Base-by-base conservation (phyloP, 2,113 vertebrate species). In the Bombycilla garrulus region DNA sequence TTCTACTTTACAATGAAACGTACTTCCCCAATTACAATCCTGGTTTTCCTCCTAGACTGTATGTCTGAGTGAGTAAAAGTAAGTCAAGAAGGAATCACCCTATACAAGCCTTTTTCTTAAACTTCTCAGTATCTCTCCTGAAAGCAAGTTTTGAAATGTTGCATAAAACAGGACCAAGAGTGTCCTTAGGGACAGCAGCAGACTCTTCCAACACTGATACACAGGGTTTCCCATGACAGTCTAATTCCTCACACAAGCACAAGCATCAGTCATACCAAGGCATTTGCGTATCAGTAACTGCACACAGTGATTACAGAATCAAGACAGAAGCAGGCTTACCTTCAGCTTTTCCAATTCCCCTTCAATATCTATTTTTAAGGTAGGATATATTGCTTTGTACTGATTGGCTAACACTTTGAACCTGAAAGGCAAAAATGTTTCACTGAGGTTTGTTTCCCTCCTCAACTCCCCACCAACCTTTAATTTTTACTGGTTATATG, bases 381-480 rank as follows among this genome's bases (percentile, higher is more conserved):
- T 99, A 10, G 99, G 99, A 93, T 99, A 99, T 98, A 99, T 99
- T 19, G 98, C 97, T 96, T 99, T 99, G 95, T 99, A 99, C 85
- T 99, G 99, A 78, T 98, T 98, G 94, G 99, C 99, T 95, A 99
- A 96, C 81, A 98, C 97, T 98, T 99, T 99, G 97, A 99, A 99
- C 97, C 99, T 99, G 96, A 80, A 97, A 98, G 86, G 80, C 16
- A 97, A 85, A 93, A 73, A 72, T 22, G 38, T 8, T 81, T 79
- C 31, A 74, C 6, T 81, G 12, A 81, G 20, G 8, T 72, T 94
- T 29, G 24, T 28, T 88, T 84, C 71, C 44, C 9, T 45, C 26
- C 44, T 83, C n/a, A 61, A 0, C 1, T 23, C 29, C 45, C 79
- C 66, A 66, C 5, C 64, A 45, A 90, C 71, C 45, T 23, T 82